Percentiles rank a stretch among this genome's conserved stretches.
phyloP scores from a whole-genome alignment of 1,140 invertebrate genomes.

The silkworm (Bombyx mori) region ASM3026992v2 NC_085126.1:11824501-11825000 shows the following conservation, averaged over 20 bases:
- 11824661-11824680: slow-evolving; percentile 13
- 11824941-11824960: too few relatives aligned
- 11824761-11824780: background rate
- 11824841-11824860: too few relatives aligned
- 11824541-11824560: slow-evolving; percentile 13
- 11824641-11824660: slow-evolving; percentile 3
- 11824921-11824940: too few relatives aligned
- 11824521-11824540: slow-evolving; percentile 14
- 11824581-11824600: background rate
- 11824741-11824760: background rate
- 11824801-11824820: slow-evolving; percentile 3
- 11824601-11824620: slow-evolving; percentile 2
- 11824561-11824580: slow-evolving; percentile 1
- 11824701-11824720: slow-evolving; percentile 9
- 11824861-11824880: too few relatives aligned
- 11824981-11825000: too few relatives aligned
- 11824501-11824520: slow-evolving; percentile 15
- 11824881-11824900: too few relatives aligned
- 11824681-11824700: slow-evolving; percentile 6
- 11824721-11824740: slow-evolving; percentile 8
- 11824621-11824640: background rate
- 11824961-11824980: too few relatives aligned
- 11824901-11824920: too few relatives aligned
- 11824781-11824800: background rate
- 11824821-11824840: too few relatives aligned